Evolutionary conservation across 2,113 vertebrate species (phyloP).

Genomic region (Anser brachyrhynchus): DNA sequence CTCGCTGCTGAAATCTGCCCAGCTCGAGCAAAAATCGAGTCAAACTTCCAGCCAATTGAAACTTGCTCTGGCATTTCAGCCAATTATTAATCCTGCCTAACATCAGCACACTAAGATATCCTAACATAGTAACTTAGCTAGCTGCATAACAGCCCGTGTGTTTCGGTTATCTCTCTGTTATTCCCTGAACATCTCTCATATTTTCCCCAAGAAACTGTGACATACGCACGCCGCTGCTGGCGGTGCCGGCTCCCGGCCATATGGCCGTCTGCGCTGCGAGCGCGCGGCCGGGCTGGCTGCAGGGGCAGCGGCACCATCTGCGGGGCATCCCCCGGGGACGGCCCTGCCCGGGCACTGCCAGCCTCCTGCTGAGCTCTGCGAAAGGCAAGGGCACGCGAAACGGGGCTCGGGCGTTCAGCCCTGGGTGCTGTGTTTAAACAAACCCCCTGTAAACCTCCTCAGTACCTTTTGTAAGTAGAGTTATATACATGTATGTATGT

Average conservation of each 20-base stretch:
- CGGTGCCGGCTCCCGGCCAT: not conserved
- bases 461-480: too few relatives aligned
- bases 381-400: not conserved
- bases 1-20: not conserved
- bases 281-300: not conserved
- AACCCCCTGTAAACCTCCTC: not conserved
- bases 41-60: not conserved
- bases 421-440: not conserved
- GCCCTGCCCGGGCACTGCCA: not conserved
- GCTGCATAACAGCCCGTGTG: not conserved
- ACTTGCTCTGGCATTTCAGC: fast-evolving
- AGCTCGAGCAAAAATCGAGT: not conserved
- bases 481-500: not conserved
- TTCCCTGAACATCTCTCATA: not conserved
- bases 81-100: not conserved
- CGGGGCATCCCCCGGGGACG: not conserved
- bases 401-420: not conserved
- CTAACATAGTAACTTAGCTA: fast-evolving
- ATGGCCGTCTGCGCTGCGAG: not conserved
- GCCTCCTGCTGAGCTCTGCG: not conserved
- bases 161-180: not conserved
- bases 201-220: not conserved
- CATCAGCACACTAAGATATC: fast-evolving
- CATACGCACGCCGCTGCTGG: not conserved
- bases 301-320: conserved; percentile 49